Evolutionary conservation across 2,888 invertebrate species (phyloP), one percentile per base, ranked within the genome.

Genomic region (Cecidostiba fungosa): DNA sequence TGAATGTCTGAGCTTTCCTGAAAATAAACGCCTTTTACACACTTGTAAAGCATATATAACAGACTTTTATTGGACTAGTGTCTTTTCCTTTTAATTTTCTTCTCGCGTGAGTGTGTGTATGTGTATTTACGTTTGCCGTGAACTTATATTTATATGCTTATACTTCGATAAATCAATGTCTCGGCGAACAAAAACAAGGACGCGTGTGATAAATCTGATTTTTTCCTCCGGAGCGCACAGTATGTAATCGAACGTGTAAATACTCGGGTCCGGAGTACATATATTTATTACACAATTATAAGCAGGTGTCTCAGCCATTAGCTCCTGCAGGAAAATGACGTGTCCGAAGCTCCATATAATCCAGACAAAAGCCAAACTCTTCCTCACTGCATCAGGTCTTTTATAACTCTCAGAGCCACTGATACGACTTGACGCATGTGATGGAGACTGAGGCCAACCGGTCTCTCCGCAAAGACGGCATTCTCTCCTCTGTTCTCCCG

Each of bases 211-310:
- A 66, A 66, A 66, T 66, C 29, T 66, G 29, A 66, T 29, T 66
- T 66, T 29, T 26, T 66, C 66, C 14, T 29, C 4, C 12, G 1
- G 66, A 59, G 19, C 16, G 3, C 19, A 26, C 66, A 32, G 36
- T 69, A 32, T 47, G 76, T 80, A 84, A 84, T 80, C 76, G 66
- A 39, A 79, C 50, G 66, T 54, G 84, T 80, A 84, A 84, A 77
- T 76, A 79, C 69, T 29, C 62, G 36, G 23, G 19, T 39, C 14
- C 36, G 26, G 19, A 36, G 50, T 66, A 43, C n/a, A 6, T 59
- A 23, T 59, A 69, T 85, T 82, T 78, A 82, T 74, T 78, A 59
- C 26, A 47, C 69, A 76, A 79, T 76, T 78, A 78, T 78, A 81
- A 73, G 70, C 82, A 69, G 73, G 77, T 80, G 85, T 84, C n/a